A percentile compares a stretch with the other conserved stretches of the same genome.
Conservation (phyloP, 2,797 vertebrate species). For the Pseudochaenichthys georgianus region DNA sequence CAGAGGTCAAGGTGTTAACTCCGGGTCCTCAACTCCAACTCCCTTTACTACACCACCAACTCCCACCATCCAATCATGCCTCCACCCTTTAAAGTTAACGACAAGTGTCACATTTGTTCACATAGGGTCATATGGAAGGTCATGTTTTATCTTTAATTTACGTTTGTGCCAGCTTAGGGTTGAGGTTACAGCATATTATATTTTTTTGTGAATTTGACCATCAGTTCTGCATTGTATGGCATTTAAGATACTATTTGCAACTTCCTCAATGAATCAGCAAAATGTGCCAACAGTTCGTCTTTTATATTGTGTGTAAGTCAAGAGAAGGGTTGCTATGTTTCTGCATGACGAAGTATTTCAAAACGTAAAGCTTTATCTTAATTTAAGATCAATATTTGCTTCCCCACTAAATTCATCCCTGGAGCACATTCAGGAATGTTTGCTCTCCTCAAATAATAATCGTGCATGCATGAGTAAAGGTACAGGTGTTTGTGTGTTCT, state of each 20-base stretch:
- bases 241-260: not conserved
- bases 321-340: not conserved
- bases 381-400: constrained; percentile 8
- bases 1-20: constrained; percentile 40
- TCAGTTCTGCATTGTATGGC: not conserved
- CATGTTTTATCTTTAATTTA: not conserved
- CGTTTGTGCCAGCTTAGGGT: not conserved
- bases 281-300: too few species aligned
- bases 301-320: not conserved
- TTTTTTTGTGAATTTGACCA: constrained; percentile 2
- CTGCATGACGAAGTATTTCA: not conserved
- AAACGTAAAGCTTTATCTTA: not conserved
- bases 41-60: not conserved
- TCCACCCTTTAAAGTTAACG: constrained; percentile 4
- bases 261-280: not conserved
- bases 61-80: constrained; percentile 17
- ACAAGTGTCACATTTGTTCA: not conserved
- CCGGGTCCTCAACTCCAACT: constrained; percentile 17
- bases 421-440: constrained; percentile 15
- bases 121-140: not conserved
- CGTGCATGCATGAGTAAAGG: constrained; percentile 26
- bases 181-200: not conserved
- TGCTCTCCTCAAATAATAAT: constrained; percentile 19
- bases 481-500: not conserved
- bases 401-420: constrained; percentile 10